Conservation (phyloP, 2,797 vertebrate genomes). For the Notolabrus celidotus region DNA sequence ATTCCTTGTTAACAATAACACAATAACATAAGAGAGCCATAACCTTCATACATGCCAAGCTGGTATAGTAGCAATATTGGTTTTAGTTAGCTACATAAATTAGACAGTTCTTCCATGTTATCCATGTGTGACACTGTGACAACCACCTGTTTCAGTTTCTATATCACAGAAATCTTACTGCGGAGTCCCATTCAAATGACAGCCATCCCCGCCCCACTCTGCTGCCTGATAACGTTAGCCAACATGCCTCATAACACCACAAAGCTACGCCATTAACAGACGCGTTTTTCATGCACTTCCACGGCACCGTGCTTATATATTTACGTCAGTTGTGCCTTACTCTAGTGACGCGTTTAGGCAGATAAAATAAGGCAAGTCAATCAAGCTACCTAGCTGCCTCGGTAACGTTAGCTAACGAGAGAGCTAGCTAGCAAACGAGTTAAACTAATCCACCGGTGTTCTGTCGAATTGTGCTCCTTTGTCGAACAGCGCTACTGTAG, state of each 20-base stretch:
- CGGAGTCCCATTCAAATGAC: neutral
- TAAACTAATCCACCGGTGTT: constrained; percentile 48
- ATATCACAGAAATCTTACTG: neutral
- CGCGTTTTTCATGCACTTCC: fast-evolving
- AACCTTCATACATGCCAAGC: too few species aligned
- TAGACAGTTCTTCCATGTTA: neutral
- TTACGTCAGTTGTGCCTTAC: too few species aligned
- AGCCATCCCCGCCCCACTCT: constrained; percentile 5
- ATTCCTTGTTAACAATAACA: neutral
- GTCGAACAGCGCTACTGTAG: too few species aligned
- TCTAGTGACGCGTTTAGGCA: neutral
- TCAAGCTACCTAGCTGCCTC: neutral
- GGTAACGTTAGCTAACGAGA: constrained; percentile 8
- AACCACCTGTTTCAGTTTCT: neutral
- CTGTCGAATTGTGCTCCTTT: too few species aligned
- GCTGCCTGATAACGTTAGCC: neutral
- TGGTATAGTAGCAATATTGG: too few species aligned
- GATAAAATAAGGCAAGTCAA: neutral
- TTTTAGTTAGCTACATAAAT: neutral
- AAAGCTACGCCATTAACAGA: neutral
- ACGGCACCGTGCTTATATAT: too few species aligned
- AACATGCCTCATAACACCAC: neutral
- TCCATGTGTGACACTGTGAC: too few species aligned
- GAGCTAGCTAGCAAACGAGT: constrained; percentile 16
- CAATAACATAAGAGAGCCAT: neutral